These are phyloP conservation scores for Caenorhabditis elegans DNA, from an alignment of 1,140 invertebrate genomes.

Conservation along the genomic window DNA sequence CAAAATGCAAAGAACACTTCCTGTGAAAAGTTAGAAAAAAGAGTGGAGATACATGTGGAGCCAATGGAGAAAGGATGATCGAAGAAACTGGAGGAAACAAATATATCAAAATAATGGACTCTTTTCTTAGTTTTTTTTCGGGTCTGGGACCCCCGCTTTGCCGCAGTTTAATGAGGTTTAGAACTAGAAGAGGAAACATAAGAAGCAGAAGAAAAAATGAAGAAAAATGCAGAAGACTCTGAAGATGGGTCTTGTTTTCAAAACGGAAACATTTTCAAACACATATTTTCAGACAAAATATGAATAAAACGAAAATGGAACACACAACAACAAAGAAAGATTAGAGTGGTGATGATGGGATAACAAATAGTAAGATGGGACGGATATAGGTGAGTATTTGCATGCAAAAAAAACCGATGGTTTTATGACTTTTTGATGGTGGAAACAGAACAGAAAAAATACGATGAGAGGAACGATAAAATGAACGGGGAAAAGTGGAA, in stretches of 20 bases:
- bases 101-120: slow-evolving; percentile 34
- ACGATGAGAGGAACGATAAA: not conserved
- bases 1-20: not conserved
- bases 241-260: not conserved
- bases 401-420: slow-evolving; percentile 1
- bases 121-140: slow-evolving; percentile 3
- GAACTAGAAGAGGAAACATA: not conserved
- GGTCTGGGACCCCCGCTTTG: slow-evolving; percentile 23
- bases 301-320: no score
- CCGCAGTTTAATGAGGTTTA: slow-evolving; percentile 13
- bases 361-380: no score
- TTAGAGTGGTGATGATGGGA: no score
- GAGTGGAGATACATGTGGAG: slow-evolving; percentile 14
- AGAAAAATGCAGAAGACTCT: not conserved
- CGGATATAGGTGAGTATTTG: not conserved
- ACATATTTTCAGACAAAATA: no score
- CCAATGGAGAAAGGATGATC: slow-evolving; percentile 19
- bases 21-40: not conserved
- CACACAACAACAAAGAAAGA: no score
- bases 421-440: slow-evolving; percentile 10
- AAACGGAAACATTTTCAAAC: not conserved
- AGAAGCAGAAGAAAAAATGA: not conserved
- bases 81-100: not conserved
- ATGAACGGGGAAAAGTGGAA: not conserved
- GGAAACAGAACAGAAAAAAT: not conserved